Base-by-base conservation (phyloP, 2,113 vertebrate species). In the Sus scrofa region DNA sequence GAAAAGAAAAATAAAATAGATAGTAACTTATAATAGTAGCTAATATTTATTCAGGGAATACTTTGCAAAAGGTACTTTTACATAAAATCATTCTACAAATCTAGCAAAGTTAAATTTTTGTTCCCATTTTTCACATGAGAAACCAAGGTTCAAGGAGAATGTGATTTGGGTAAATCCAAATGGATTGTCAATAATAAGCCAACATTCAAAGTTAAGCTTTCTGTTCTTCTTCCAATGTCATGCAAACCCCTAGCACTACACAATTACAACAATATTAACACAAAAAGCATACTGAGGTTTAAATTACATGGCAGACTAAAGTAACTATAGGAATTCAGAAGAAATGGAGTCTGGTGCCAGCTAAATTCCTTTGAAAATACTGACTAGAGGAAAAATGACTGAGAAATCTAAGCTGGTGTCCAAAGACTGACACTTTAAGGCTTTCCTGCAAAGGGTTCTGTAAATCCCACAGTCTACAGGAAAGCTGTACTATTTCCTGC, bases 301-400 rank as follows among this genome's bases (percentile, higher is more conserved):
- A 96, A 82, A 95, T 96, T 91, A 78, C 95, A 89, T 83, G 83
- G 94, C 91, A 58, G 30, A 71, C 73, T 89, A 93, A 96, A 94
- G 82, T 60, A 96, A 93, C 78, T 89, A 79, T 68, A 89, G 34
- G 77, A 88, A 93, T 78, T 89, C 62, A 77, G 78, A 56, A 44
- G 30, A 84, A 94, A 67, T 32, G 27, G 24, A 86, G n/a, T 7
- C 4, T 52, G 56, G 37, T 73, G 79, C 78, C 70, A 68, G 50
- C 78, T 82, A 67, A 60, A 91, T 74, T 85, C 30, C 44, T 89
- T 26, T 15, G 82, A 78, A 86, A 85, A 91, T 83, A 73, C 60
- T 79, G 58, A 27, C 44, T 39, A 2, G 22, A 87, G 34, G 2
- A 75, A 37, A 37, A 78, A 77, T n/a, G 50, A 60, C 24, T 14